Percentiles rank a stretch among this genome's conserved stretches.
These are phyloP conservation scores for Hemiscyllium ocellatum DNA, from an alignment of 2,113 vertebrate genomes.

Conservation along the genomic window DNA sequence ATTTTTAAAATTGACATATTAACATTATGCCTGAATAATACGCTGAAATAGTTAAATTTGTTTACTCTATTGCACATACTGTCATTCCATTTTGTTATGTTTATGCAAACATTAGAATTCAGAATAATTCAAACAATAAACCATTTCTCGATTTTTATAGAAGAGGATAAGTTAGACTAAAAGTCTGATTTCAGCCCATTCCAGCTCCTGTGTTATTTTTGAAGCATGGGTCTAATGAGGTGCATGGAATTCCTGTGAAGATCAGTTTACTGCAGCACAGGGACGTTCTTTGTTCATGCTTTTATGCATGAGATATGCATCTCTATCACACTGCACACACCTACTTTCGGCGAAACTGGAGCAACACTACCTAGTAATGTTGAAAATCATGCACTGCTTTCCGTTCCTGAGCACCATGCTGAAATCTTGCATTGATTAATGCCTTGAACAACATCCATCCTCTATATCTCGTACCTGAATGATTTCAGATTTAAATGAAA, in stretches of 20 bases:
- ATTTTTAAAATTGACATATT: background rate
- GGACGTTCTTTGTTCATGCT: conserved; percentile 52
- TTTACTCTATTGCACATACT: background rate
- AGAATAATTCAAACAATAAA: background rate
- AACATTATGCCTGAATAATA: background rate
- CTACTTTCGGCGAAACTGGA: conserved; percentile 55
- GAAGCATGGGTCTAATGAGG: conserved; percentile 44
- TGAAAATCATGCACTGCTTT: conserved; percentile 52
- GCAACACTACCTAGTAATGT: conserved; percentile 47
- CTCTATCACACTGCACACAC: conserved; percentile 50
- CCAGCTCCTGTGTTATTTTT: conserved; percentile 52
- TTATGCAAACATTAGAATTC: background rate
- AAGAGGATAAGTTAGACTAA: background rate
- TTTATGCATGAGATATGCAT: conserved; percentile 46
- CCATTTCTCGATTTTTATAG: background rate
- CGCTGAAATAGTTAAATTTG: background rate
- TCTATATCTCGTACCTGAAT: background rate
- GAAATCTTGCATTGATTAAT: background rate
- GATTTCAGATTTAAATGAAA: background rate
- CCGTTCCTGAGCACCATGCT: background rate
- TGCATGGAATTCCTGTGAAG: conserved; percentile 45
- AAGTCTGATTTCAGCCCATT: conserved; percentile 42
- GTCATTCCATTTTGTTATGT: background rate
- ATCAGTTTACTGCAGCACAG: conserved; percentile 60
- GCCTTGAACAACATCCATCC: background rate